Base-by-base conservation (phyloP, 2,113 vertebrate genomes). In the Romanogobio albipinnatus region DNA sequence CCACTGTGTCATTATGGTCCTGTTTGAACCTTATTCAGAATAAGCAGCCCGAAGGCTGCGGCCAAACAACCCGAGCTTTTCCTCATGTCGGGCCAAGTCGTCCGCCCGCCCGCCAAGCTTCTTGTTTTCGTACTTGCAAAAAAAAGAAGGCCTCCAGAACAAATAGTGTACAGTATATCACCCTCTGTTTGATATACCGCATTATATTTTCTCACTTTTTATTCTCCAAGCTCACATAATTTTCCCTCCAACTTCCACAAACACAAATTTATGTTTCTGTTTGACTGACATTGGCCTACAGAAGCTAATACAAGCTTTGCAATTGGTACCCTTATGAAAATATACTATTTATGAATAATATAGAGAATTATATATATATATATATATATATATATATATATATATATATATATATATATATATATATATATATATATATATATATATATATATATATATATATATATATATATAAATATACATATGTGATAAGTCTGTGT, bases 1-100 rank as follows among this genome's bases (percentile, higher is more conserved):
- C 82, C 88, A 91, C 93, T 88, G 90, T 94, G 91, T 94, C 93
- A 95, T 95, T 95, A 95, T 82, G 90, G 92, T 88, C 92, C 91
- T 88, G 88, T 95, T 95, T 95, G 93, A 95, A 95, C 90, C 89
- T 87, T 86, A 77, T 87, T 90, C 92, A 93, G 91, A 93, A 91
- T 90, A 91, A 93, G 90, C 89, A 91, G 89, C 79, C 80, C 75
- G 56, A 87, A 85, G 85, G 87, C 89, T 91, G 90, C 90, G 85
- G 66, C 76, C 3, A 75, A 81, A 91, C 90, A 85, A 90, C 22
- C 33, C 53, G 29, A 62, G 24, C 86, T 89, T 82, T 89, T 82
- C 83, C 87, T 79, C 78, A 84, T 84, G 89, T 84, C 78, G 71
- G 84, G 82, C 74, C 74, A 82, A 86, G 76, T 36, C 29, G 2